Evolutionary conservation across 2,888 invertebrate genomes (phyloP), one percentile per base, ranked within the genome.

Genomic region (Andrena camellia): DNA sequence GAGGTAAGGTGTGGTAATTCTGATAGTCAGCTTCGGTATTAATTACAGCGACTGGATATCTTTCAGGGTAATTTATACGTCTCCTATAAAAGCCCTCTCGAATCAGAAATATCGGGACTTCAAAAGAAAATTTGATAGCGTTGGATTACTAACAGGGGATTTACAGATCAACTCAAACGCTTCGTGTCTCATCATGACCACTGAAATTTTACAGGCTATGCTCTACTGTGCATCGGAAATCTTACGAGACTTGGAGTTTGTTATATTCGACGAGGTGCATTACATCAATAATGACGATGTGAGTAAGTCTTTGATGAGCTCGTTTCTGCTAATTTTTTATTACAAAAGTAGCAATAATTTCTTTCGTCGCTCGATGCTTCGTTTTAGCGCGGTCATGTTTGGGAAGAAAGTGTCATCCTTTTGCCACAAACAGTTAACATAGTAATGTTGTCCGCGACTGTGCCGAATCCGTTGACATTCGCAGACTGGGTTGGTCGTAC

Each of bases 71-170:
- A 97, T 99, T 85, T 99, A 99, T 94, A 99, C 99, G 0, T 99
- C 99, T 0, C 99, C 99, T 0, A 99, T 99, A 87, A 99, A 99
- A 95, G 99, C 99, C 0, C 94, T 99, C 1, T 99, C 99, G 0
- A 99, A 99, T 95, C 99, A 99, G 94, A 99, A 99, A 94, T 99
- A 98, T 94, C 96, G 99, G 35, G 99, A 99, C 92, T 99, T 99
- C 94, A 98, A 98, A 93, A 96, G 96, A 75, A 97, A 96, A 73
- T 99, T 99, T 92, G 97, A 97, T 26, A 98, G 98, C 92, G 99
- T 99, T 3, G 99, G 99, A 0, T 95, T 99, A 0, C 96, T 99
- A 31, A 99, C 99, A 0, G 99, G 99, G 0, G 99, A 99, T 94
- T 96, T 99, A 59, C 99, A 99, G 94, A 97, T 99, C 74, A 98